Base-by-base conservation (phyloP, 2,888 invertebrate species). In the Pammene fasciana region DNA sequence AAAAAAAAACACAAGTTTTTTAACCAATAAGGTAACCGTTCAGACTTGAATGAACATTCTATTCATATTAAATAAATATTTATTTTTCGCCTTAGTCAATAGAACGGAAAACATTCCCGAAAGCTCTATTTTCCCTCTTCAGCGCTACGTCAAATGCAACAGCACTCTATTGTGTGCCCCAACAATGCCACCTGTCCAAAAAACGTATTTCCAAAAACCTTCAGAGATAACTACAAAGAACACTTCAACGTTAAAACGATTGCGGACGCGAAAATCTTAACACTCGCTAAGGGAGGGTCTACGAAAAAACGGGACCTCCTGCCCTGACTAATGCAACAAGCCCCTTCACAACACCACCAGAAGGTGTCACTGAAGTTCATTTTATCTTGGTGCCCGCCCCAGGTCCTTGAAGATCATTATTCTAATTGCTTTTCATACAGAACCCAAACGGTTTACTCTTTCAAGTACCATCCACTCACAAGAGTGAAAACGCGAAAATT, bases 341-440 rank as follows among this genome's bases (percentile, higher is more conserved):
- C 68, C 13, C 59, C 36, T 7, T 0, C 2, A 9, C 5, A 13
- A 9, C 10, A 5, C 9, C n/a, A 10, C 14, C 26, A 1, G 10
- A 14, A 7, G 14, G 8, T 48, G 59, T 8, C 0, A 13, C 41
- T 3, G 34, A 10, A 60, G 80, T 13, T 81, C 81, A 59, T 41
- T n/a, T 9, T 73, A 72, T 14, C 61, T 14, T 77, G 80, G 85
- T 46, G 68, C 56, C 3, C 50, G 70, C 77, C 78, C 79, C 75
- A 80, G 78, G 79, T 76, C 78, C 86, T 87, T 88, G 82, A 86
- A 85, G 84, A 88, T 90, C 89, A 91, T 91, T 91, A 91, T 90
- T 83, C 83, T 85, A 85, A 85, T 85, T 85, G 85, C 82, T 84
- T 84, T 89, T 88, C 87, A 87, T 87, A 86, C 81, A 72, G 79